Percentiles rank a stretch among this genome's conserved stretches.
Evolutionary conservation across 2,113 vertebrate genomes (phyloP).

Genomic region (Melanostigma gelatinosum): DNA sequence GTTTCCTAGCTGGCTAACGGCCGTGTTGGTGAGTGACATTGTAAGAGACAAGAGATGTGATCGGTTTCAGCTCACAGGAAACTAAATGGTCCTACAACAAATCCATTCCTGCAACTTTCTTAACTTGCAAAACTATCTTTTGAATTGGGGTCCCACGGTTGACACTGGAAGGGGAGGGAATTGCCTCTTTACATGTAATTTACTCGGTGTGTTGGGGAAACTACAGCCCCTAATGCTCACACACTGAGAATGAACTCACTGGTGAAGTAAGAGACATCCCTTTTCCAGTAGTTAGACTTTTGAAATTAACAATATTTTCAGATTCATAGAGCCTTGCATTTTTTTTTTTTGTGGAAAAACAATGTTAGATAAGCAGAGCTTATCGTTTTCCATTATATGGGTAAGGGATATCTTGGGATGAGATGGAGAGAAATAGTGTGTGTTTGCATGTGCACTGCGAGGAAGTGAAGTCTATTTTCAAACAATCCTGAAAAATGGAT

Average conservation of each 20-base stretch:
- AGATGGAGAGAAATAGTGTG: conserved; percentile 12
- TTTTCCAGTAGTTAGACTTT: background rate
- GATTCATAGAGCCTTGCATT: background rate
- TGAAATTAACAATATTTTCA: background rate
- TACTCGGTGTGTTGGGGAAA: background rate
- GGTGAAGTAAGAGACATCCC: background rate
- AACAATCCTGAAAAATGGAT: conserved; percentile 71
- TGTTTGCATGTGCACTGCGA: background rate
- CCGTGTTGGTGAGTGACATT: background rate
- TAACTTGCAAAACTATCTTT: background rate
- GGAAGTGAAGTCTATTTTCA: conserved; percentile 58
- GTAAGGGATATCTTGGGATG: background rate
- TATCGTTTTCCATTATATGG: background rate
- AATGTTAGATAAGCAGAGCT: background rate
- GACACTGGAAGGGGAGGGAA: background rate
- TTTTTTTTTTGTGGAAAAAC: background rate
- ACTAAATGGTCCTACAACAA: background rate
- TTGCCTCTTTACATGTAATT: background rate
- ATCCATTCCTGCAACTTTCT: background rate
- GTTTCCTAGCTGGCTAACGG: background rate
- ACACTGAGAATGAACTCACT: background rate
- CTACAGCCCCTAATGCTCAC: background rate
- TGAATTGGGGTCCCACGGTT: background rate
- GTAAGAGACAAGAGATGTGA: background rate
- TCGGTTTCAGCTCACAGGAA: background rate